Conservation (phyloP, 2,113 vertebrate species). For the Thinocorus orbignyianus region DNA sequence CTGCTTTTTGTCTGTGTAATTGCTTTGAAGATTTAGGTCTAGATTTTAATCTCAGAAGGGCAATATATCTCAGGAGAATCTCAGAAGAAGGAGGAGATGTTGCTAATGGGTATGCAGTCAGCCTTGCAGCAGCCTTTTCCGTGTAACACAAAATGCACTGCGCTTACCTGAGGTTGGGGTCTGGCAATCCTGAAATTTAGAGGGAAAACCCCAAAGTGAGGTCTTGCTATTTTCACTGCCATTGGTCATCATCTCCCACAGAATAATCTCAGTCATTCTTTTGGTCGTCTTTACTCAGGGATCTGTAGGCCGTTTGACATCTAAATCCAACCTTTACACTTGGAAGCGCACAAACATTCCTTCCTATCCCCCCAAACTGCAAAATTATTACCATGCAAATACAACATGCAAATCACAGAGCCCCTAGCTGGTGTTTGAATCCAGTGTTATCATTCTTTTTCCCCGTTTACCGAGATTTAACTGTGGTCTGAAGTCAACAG, state of each 20-base stretch:
- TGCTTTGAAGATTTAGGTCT: conserved; percentile 19
- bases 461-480: not conserved
- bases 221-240: not conserved
- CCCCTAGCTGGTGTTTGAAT: not conserved
- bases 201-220: not conserved
- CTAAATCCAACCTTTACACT: not conserved
- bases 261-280: not conserved
- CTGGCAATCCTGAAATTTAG: not conserved
- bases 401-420: fast-evolving
- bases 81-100: not conserved
- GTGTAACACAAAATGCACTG: not conserved
- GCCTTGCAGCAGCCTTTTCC: not conserved
- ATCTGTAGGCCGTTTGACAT: not conserved
- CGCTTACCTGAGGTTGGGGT: not conserved
- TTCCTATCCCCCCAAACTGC: fast-evolving
- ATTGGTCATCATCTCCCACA: not conserved
- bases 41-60: conserved; percentile 38
- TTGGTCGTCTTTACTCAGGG: not conserved
- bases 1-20: conserved; percentile 25
- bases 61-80: not conserved
- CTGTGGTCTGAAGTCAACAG: not conserved
- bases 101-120: not conserved
- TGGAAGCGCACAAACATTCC: not conserved
- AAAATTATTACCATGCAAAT: not conserved
- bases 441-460: not conserved